Base-by-base conservation (phyloP, 2,888 invertebrate genomes). In the Heliothis peltigera region DNA sequence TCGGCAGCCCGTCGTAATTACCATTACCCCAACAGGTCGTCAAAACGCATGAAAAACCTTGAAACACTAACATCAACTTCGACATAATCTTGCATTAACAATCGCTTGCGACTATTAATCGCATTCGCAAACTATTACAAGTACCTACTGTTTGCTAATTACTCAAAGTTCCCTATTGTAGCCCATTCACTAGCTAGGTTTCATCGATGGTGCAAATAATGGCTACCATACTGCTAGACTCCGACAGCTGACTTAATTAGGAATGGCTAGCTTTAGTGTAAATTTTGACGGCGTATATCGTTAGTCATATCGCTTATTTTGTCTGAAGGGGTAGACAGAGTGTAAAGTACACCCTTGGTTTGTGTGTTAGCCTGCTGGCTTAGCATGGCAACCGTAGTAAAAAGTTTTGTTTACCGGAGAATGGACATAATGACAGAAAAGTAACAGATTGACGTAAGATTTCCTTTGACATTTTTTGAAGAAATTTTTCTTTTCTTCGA, bases 61-160 rank as follows among this genome's bases (percentile, higher is more conserved):
- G 1, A 28, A 10, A 10, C 10, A 1, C 10, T 28, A 28, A 28
- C 10, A 10, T 28, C 0, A 28, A 10, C 43, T 8, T 12, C 1
- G 8, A 28, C 15, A 8, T n/a, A 48, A 48, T 19, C 15, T 15
- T 15, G 15, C 35, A 4, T 4, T 19, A 12, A 44, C 19, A 8
- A 6, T 5, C n/a, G n/a, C n/a, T n/a, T 44, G 32, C 72, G 49
- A 54, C 22, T 55, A 39, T 53, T 48, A 60, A 35, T 44, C 77
- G 72, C 73, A 72, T n/a, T n/a, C n/a, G n/a, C n/a, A n/a, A n/a
- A 54, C 7, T 39, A 46, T 43, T 53, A 49, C 32, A 5, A 48
- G 18, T 21, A 7, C 32, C 58, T 84, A 79, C 77, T 77, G 80
- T 84, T 84, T 74, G 77, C 81, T 84, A 83, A 84, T 84, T 82